phyloP scores from a whole-genome alignment of 1,140 invertebrate genomes.

The Pseudomyrmex cubaensis region DNA sequence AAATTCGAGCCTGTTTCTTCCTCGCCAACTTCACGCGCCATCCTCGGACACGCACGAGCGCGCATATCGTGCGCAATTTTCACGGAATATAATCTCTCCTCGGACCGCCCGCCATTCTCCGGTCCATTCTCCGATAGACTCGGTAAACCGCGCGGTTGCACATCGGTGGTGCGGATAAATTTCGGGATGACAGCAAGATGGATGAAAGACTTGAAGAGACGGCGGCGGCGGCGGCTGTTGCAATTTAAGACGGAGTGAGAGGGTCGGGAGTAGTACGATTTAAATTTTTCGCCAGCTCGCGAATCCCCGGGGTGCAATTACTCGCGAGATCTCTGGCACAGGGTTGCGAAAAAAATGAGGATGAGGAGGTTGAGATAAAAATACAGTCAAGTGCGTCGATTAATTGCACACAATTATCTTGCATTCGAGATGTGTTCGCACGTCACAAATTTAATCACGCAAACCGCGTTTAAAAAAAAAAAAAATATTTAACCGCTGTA shows the following conservation, averaged over 20 bases:
- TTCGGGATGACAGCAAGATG: conserved; percentile 70
- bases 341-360: not conserved
- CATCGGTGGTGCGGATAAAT: conserved; percentile 64
- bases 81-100: conserved; percentile 45
- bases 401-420: conserved; percentile 45
- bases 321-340: conserved; percentile 10
- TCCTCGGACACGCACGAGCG: not conserved
- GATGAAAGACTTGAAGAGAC: conserved; percentile 68
- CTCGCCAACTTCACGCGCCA: not conserved
- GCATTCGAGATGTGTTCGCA: not conserved
- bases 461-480: not conserved
- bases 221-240: not conserved
- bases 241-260: conserved; percentile 22
- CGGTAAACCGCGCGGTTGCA: conserved; percentile 19
- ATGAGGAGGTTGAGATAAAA: not conserved
- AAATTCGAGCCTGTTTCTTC: not conserved
- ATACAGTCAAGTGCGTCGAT: not conserved
- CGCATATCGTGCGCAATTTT: conserved; percentile 21
- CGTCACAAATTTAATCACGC: not conserved
- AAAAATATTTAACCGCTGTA: not conserved
- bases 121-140: conserved; percentile 19
- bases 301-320: conserved; percentile 58
- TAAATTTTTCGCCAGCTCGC: conserved; percentile 67
- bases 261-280: conserved; percentile 60
- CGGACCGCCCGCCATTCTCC: not conserved